Percentiles rank a stretch among this genome's conserved stretches.
phyloP scores from a whole-genome alignment of 2,888 invertebrate genomes.

The Pollenia amentaria region DNA sequence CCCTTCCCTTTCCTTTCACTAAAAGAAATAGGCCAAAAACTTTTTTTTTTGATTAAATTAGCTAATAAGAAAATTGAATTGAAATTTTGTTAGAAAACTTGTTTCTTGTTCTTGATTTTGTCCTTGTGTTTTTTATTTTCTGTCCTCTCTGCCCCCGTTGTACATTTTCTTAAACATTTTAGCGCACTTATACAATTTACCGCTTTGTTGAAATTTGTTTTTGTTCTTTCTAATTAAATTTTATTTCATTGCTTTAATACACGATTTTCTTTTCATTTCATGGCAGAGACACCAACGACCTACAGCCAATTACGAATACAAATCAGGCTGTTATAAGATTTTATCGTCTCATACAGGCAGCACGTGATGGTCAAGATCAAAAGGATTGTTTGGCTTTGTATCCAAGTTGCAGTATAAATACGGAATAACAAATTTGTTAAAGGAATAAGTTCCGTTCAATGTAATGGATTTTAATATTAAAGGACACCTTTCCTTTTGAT shows the following conservation, averaged over 20 bases:
- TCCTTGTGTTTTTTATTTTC: no score
- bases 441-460: background rate
- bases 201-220: background rate
- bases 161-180: background rate
- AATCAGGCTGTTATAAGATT: slow-evolving; percentile 90
- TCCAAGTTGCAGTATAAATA: slow-evolving; percentile 89
- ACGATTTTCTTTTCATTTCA: slow-evolving; percentile 54
- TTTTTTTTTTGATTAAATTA: no score
- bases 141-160: no score
- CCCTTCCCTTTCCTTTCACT: no score
- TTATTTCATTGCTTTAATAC: slow-evolving; percentile 31
- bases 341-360: slow-evolving; percentile 92
- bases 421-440: slow-evolving; percentile 84
- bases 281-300: slow-evolving; percentile 90
- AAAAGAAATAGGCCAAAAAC: no score
- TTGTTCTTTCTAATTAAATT: background rate
- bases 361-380: slow-evolving; percentile 92
- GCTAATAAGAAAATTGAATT: no score
- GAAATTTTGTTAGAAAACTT: no score
- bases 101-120: no score
- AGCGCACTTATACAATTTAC: background rate
- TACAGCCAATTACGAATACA: slow-evolving; percentile 88
- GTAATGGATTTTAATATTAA: background rate
- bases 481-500: background rate
- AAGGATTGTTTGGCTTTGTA: slow-evolving; percentile 90